Evolutionary conservation across 1,140 invertebrate genomes (phyloP), one percentile per base, ranked within the genome.

Genomic region (Leptopilina boulardi): DNA sequence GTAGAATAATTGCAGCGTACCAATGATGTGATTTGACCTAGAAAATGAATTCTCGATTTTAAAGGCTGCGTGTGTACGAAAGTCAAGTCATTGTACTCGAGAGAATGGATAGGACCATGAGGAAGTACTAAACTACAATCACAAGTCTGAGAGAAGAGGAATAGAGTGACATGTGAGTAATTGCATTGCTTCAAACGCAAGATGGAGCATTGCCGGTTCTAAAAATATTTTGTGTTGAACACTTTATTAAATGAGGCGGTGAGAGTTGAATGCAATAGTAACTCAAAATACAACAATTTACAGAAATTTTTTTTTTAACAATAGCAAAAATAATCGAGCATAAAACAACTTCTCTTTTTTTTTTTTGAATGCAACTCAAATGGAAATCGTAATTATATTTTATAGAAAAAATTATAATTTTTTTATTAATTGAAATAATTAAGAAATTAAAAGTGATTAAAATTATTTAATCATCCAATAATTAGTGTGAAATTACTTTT

Each of bases 131-230:
- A 30, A 66, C 23, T 66, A 66, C 59, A 66, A 66, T 66, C 59
- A 66, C 59, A 66, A 66, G 59, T 66, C 59, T 66, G 21, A 66
- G 21, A 66, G 59, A 30, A 66, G 23, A 26, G 59, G 59, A 15
- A 66, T 66, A 66, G 59, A 30, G 59, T 66, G 59, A 66, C 59
- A 66, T 34, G 59, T 66, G 59, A 66, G 21, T 66, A 66, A 66
- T 66, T 26, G 56, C 47, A 51, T 59, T 73, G 74, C 75, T 71
- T 59, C 18, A 76, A 77, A 77, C 73, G 42, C 38, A 76, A 70
- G 21, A 71, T 76, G 70, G 72, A 76, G 71, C 75, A 70, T 77
- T 70, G 77, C 51, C 77, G 70, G 77, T 76, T 77, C 71, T 75
- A 76, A 81, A 77, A 81, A 79, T 77, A 76, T 76, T 75, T 30